A percentile compares a stretch with the other conserved stretches of the same genome.
Evolutionary conservation across 53 echinoderm and acorn worm genomes (phyloP).

Genomic region (Holothuria scabra): DNA sequence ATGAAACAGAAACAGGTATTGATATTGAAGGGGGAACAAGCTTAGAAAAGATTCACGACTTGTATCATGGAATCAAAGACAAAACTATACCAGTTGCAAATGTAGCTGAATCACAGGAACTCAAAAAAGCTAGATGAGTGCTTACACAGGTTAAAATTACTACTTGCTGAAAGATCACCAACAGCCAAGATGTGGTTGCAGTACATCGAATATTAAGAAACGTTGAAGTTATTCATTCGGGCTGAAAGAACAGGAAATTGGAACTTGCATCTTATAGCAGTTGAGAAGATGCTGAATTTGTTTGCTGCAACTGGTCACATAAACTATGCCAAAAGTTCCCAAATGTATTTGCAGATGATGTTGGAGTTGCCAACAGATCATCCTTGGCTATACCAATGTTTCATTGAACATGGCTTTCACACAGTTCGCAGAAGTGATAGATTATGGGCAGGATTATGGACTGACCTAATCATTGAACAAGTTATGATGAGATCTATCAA

Average conservation of each 20-base stretch:
- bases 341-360: slow-evolving; percentile 47
- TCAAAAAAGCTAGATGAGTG: slow-evolving; percentile 8
- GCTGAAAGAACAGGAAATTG: slow-evolving; percentile 53
- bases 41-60: slow-evolving; percentile 24
- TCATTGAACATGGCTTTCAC: slow-evolving; percentile 41
- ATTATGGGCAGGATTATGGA: slow-evolving; percentile 55
- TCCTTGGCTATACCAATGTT: slow-evolving; percentile 38
- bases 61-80: slow-evolving; percentile 26
- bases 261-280: slow-evolving; percentile 44
- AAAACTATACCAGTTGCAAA: slow-evolving; percentile 1
- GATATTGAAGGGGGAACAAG: slow-evolving; percentile 1
- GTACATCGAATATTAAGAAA: slow-evolving; percentile 41
- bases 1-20: not conserved
- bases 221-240: slow-evolving; percentile 25
- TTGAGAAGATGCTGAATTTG: slow-evolving; percentile 38
- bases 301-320: slow-evolving; percentile 61
- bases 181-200: slow-evolving; percentile 55
- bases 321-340: slow-evolving; percentile 31
- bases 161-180: not conserved
- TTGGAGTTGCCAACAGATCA: slow-evolving; percentile 12
- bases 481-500: slow-evolving; percentile 45
- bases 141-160: not conserved
- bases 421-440: slow-evolving; percentile 33
- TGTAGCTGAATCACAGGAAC: slow-evolving; percentile 14
- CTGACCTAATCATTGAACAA: slow-evolving; percentile 56